A percentile compares a stretch with the other conserved stretches of the same genome.
phyloP scores from a whole-genome alignment of 2,888 invertebrate species.

The Drosophila helvetica region DNA sequence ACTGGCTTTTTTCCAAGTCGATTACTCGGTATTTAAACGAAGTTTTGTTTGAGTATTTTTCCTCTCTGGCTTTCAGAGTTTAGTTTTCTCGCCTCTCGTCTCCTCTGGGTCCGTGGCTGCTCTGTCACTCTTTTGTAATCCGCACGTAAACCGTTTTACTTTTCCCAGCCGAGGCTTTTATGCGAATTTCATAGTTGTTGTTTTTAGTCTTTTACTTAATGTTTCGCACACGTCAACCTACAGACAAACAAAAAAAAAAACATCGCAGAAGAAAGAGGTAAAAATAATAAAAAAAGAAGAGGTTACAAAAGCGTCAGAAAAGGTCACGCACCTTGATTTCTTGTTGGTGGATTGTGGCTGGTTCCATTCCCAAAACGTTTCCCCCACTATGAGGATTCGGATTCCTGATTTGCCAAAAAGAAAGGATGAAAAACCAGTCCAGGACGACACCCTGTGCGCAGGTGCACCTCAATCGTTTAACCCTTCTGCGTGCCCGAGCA shows the following conservation, averaged over 20 bases:
- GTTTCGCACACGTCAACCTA: constrained; percentile 68
- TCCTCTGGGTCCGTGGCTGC: not conserved
- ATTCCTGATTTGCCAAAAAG: constrained; percentile 25
- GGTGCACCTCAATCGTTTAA: constrained; percentile 56
- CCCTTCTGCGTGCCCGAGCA: constrained; percentile 55
- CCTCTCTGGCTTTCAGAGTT: constrained; percentile 29
- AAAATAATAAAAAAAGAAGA: constrained; percentile 31
- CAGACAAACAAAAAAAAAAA: constrained; percentile 29
- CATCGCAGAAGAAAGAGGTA: constrained; percentile 18
- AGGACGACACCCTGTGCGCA: constrained; percentile 25
- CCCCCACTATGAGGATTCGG: constrained; percentile 12
- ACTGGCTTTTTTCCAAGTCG: not conserved
- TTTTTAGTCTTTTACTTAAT: constrained; percentile 58
- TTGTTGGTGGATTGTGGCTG: constrained; percentile 17
- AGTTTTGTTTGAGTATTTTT: constrained; percentile 39
- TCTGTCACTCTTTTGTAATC: constrained; percentile 55
- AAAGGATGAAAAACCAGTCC: constrained; percentile 40
- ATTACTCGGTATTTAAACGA: constrained; percentile 9
- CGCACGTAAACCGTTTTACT: constrained; percentile 65
- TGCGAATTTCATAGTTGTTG: constrained; percentile 70
- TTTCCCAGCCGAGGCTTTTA: constrained; percentile 66
- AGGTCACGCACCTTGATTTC: constrained; percentile 76
- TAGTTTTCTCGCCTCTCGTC: constrained; percentile 7
- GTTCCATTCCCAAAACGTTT: constrained; percentile 55
- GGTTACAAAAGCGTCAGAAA: constrained; percentile 32